These are phyloP conservation scores for Eunapius fragilis DNA, from an alignment of 37 sponge, comb jelly and placozoan genomes.

Conservation along the genomic window DNA sequence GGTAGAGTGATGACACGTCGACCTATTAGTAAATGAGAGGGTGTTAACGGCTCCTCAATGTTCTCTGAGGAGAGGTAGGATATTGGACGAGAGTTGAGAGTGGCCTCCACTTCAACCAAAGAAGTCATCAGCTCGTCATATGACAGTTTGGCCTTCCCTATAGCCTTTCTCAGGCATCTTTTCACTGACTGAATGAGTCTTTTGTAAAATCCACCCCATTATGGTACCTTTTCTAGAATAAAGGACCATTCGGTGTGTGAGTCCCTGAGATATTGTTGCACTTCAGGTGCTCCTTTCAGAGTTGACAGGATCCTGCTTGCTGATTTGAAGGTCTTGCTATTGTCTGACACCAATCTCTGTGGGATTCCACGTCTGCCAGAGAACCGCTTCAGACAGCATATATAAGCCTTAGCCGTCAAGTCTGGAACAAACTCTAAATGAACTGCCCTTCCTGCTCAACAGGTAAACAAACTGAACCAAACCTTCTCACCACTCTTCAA, in stretches of 20 bases:
- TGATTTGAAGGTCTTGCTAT: no score
- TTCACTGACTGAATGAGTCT: not conserved
- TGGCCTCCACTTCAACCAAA: slow-evolving; percentile 7
- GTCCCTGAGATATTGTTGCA: no score
- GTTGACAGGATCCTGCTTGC: no score
- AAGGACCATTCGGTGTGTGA: no score
- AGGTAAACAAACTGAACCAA: slow-evolving; percentile 8
- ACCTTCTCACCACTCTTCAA: slow-evolving; percentile 20
- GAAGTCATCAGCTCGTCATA: not conserved
- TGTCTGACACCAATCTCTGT: no score
- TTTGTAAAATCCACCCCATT: not conserved
- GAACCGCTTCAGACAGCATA: slow-evolving; percentile 5
- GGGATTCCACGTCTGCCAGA: slow-evolving; percentile 13
- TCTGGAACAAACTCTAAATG: slow-evolving; percentile 4
- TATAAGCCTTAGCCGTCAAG: slow-evolving; percentile 6
- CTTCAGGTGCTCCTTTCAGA: no score
- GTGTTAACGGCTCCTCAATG: slow-evolving; percentile 1
- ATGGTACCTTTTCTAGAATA: slow-evolving; percentile 2
- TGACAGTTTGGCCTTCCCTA: not conserved
- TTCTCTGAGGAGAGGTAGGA: not conserved
- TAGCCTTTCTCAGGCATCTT: not conserved
- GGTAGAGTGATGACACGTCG: not conserved
- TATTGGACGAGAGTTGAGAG: not conserved
- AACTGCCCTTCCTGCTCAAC: not conserved
- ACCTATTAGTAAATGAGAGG: slow-evolving; percentile 5